A percentile compares a stretch with the other conserved stretches of the same genome.
phyloP scores from a whole-genome alignment of 2,888 invertebrate genomes.

The Epirrhoe alternata region DNA sequence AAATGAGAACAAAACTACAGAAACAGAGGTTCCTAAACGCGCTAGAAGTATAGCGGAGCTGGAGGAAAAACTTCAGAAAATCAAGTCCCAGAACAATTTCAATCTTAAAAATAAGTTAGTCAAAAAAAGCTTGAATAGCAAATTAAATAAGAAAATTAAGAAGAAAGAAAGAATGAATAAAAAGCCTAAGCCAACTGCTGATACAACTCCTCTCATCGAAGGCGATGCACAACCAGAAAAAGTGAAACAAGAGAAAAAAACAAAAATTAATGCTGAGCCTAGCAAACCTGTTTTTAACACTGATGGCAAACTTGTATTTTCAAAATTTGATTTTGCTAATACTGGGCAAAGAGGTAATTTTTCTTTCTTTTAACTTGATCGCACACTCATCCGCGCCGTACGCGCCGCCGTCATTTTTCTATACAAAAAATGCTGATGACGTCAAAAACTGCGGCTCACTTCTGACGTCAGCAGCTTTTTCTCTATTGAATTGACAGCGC shows the following conservation, averaged over 20 bases:
- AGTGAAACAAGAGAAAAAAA: conserved; percentile 59
- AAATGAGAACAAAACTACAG: conserved; percentile 52
- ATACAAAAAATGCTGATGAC: too few species aligned
- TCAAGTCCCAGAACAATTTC: conserved; percentile 86
- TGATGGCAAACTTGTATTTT: conserved; percentile 95
- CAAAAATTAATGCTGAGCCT: conserved; percentile 59
- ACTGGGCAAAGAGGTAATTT: conserved; percentile 85
- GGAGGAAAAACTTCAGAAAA: conserved; percentile 86
- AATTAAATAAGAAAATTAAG: conserved; percentile 88
- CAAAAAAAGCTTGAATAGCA: conserved; percentile 88
- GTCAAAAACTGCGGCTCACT: too few species aligned
- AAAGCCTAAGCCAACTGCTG: conserved; percentile 59
- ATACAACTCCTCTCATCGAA: conserved; percentile 47
- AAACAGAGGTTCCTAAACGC: conserved; percentile 69
- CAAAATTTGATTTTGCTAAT: conserved; percentile 95
- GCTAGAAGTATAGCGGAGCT: conserved; percentile 87
- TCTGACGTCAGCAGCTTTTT: too few species aligned
- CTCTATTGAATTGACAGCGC: too few species aligned
- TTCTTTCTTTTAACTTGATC: background rate
- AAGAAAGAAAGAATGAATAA: conserved; percentile 81
- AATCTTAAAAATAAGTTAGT: conserved; percentile 87
- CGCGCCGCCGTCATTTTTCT: too few species aligned
- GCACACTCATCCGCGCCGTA: too few species aligned
- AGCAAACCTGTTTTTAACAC: conserved; percentile 92
- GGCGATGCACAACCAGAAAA: conserved; percentile 33